These are phyloP conservation scores for Lanius ludovicianus DNA, from an alignment of 2,113 vertebrate genomes.

Conservation along the genomic window DNA sequence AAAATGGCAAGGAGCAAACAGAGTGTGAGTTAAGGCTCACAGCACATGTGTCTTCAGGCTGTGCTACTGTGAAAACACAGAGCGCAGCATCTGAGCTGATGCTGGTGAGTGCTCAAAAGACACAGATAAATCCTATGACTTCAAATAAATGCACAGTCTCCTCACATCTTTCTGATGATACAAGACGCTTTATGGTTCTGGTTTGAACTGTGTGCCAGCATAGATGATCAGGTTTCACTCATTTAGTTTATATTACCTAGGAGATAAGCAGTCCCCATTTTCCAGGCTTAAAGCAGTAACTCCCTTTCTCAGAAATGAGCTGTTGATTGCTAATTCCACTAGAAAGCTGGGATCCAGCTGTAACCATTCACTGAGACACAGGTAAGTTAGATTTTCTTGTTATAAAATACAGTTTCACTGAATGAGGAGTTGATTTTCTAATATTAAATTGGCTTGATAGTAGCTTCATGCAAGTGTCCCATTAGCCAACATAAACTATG, in stretches of 20 bases:
- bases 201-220: slow-evolving; percentile 35
- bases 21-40: background rate
- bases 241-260: slow-evolving; percentile 60
- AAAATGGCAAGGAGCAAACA: background rate
- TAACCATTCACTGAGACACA: background rate
- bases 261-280: slow-evolving; percentile 58
- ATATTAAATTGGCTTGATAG: background rate
- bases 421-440: background rate
- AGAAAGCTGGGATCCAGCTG: background rate
- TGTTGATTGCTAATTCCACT: background rate
- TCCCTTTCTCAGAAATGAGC: slow-evolving; percentile 26
- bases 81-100: background rate
- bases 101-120: background rate
- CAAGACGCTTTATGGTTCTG: background rate
- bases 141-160: slow-evolving; percentile 14
- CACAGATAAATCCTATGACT: background rate
- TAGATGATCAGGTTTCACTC: slow-evolving; percentile 67
- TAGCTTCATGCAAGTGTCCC: background rate
- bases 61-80: background rate
- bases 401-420: background rate
- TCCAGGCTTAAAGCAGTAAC: slow-evolving; percentile 12
- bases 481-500: background rate
- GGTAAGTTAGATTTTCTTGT: slow-evolving; percentile 62
- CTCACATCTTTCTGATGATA: background rate
- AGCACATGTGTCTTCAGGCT: accelerated